phyloP scores from a whole-genome alignment of 2,797 vertebrate genomes.

The Anolis apletophallus region DNA sequence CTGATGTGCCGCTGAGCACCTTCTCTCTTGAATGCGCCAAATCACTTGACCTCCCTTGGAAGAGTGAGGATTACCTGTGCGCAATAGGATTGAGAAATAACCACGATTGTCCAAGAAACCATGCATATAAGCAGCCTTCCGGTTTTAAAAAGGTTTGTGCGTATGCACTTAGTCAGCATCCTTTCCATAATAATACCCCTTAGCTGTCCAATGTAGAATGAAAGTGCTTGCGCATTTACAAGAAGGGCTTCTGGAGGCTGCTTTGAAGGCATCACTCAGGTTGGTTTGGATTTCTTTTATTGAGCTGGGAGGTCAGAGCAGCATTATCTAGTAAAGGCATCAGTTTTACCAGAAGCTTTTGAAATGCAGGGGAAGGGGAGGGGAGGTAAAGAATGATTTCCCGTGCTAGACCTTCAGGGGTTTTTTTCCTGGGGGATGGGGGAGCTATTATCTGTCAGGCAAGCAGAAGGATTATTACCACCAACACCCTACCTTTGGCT shows the following conservation, averaged over 20 bases:
- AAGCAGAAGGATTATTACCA: conserved; percentile 29
- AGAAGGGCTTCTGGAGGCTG: not conserved
- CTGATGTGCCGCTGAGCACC: accelerated
- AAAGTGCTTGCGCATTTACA: not conserved
- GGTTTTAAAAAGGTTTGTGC: not conserved
- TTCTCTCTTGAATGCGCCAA: accelerated
- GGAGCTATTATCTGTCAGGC: conserved; percentile 37
- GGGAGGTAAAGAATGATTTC: conserved; percentile 27
- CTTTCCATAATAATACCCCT: not conserved
- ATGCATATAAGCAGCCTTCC: conserved; percentile 4
- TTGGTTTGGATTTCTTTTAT: conserved; percentile 29
- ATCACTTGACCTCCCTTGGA: not conserved
- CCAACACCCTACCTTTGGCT: conserved; percentile 22
- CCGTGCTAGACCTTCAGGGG: conserved; percentile 32
- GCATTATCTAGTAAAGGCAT: conserved; percentile 40
- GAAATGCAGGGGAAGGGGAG: conserved; percentile 32
- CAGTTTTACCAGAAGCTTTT: not conserved
- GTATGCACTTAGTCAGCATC: not conserved
- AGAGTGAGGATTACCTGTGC: not conserved
- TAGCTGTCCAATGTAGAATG: not conserved
- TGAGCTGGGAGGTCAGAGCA: conserved; percentile 5
- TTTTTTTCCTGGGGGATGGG: not conserved
- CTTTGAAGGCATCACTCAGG: conserved; percentile 7
- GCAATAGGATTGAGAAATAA: not conserved
- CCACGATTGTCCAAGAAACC: not conserved